These are phyloP conservation scores for Rambutsinella grinnellia DNA, from an alignment of 2,888 invertebrate species.

Conservation along the genomic window DNA sequence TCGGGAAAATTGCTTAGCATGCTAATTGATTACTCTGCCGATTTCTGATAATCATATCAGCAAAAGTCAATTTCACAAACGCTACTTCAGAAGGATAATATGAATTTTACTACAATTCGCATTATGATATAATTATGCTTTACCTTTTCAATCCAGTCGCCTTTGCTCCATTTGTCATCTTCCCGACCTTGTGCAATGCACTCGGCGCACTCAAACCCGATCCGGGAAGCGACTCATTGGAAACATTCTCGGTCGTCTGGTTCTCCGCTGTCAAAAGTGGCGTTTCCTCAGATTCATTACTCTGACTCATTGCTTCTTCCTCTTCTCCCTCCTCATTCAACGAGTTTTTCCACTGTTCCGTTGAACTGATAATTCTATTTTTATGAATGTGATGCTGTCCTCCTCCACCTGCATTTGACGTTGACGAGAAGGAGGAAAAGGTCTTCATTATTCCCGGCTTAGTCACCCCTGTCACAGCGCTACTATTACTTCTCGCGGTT, in stretches of 20 bases:
- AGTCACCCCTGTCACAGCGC: conserved; percentile 29
- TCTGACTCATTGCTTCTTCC: conserved; percentile 46
- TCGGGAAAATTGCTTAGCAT: no score
- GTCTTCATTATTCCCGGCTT: conserved; percentile 56
- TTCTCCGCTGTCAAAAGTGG: conserved; percentile 43
- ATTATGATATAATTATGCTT: conserved; percentile 70
- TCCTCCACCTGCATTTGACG: conserved; percentile 14
- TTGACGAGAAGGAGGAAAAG: conserved; percentile 38
- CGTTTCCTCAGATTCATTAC: conserved; percentile 57
- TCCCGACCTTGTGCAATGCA: conserved; percentile 51
- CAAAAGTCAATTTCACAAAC: no score
- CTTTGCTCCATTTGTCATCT: conserved; percentile 63
- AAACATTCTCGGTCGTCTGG: conserved; percentile 47
- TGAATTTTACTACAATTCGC: conserved; percentile 80
- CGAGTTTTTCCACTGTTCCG: conserved; percentile 37
- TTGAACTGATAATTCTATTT: not conserved
- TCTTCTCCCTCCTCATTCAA: conserved; percentile 38
- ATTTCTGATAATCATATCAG: no score
- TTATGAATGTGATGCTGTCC: not conserved
- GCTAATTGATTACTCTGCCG: no score
- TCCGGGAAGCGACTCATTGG: conserved; percentile 51
- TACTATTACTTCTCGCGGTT: conserved; percentile 35
- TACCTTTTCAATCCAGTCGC: conserved; percentile 65
- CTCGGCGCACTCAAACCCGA: conserved; percentile 21
- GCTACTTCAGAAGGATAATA: not conserved